Evolutionary conservation across 2,797 vertebrate genomes (phyloP).

Genomic region (Streptopelia turtur): DNA sequence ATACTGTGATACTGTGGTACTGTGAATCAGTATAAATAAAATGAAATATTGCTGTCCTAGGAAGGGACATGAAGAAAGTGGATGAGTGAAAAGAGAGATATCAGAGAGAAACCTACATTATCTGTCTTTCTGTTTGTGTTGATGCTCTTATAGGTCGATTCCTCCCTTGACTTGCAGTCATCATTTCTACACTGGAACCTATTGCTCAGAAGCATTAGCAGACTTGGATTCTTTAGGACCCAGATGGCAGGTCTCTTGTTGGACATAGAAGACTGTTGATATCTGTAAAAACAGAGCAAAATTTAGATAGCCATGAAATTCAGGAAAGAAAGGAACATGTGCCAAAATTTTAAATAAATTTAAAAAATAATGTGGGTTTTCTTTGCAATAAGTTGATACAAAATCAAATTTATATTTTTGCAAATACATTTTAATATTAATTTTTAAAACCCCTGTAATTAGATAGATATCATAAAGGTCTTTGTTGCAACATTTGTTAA

Average conservation of each 20-base stretch:
- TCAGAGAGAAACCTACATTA: not conserved
- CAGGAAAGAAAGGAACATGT: not conserved
- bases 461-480: not conserved
- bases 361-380: not conserved
- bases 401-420: not conserved
- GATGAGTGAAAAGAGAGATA: not conserved
- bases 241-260: not conserved
- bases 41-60: not conserved
- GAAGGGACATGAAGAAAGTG: not conserved
- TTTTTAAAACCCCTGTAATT: not conserved
- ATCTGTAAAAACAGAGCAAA: not conserved
- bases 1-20: too few species aligned
- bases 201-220: not conserved
- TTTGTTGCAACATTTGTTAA: not conserved
- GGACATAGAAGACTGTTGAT: not conserved
- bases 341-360: not conserved
- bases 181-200: not conserved
- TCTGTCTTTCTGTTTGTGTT: not conserved
- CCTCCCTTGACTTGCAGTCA: rapidly evolving
- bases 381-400: not conserved
- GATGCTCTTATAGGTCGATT: not conserved
- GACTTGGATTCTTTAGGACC: not conserved
- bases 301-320: not conserved
- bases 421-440: not conserved
- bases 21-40: not conserved